phyloP scores from a whole-genome alignment of 1,140 invertebrate genomes.

The Zaprionus vittiger region DNA sequence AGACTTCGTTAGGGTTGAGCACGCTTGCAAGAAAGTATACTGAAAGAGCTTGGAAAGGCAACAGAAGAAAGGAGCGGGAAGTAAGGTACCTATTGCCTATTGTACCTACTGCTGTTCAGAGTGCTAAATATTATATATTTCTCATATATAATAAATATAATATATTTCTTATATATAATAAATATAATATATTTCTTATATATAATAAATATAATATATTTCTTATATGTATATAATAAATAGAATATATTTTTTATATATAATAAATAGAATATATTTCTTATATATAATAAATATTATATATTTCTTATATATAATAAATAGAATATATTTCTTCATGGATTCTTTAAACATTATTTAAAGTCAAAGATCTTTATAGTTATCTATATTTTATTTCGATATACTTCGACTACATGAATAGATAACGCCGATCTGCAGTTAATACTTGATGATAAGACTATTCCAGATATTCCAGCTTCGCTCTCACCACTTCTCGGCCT shows the following conservation, averaged over 20 bases:
- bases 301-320: too few species aligned
- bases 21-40: not conserved
- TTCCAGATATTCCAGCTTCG: not conserved
- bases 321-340: too few species aligned
- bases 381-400: not conserved
- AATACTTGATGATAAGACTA: constrained; percentile 3
- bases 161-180: too few species aligned
- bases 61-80: not conserved
- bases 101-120: too few species aligned
- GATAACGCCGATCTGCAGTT: not conserved
- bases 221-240: too few species aligned
- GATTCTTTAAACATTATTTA: not conserved
- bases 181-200: too few species aligned
- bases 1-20: not conserved
- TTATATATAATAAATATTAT: too few species aligned
- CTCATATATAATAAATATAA: too few species aligned
- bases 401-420: not conserved
- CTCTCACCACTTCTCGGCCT: constrained; percentile 61
- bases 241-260: too few species aligned
- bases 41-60: not conserved
- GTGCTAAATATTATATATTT: not conserved
- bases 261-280: too few species aligned
- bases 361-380: not conserved
- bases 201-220: too few species aligned
- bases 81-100: not conserved